Evolutionary conservation across 2,797 vertebrate genomes (phyloP).

Genomic region (Pempheris klunzingeri): DNA sequence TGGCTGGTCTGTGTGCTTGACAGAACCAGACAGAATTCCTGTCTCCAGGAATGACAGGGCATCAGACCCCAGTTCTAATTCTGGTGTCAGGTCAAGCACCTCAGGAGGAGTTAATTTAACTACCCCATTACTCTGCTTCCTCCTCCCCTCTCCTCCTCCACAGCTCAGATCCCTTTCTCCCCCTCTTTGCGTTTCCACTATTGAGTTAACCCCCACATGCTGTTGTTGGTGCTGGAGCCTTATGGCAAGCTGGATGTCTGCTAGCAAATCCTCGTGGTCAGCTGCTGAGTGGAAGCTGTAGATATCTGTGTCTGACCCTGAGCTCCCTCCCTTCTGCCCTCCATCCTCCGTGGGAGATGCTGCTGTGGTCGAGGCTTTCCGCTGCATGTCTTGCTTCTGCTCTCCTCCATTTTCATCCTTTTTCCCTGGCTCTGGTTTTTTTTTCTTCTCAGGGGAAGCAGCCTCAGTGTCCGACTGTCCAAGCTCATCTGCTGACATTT

Average conservation of each 20-base stretch:
- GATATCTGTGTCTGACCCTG: conserved; percentile 96
- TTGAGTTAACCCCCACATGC: conserved; percentile 78
- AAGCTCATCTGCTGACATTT: conserved; percentile 90
- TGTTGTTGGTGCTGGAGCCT: conserved; percentile 92
- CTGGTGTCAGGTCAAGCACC: conserved; percentile 78
- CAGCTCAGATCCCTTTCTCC: conserved; percentile 65
- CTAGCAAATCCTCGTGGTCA: conserved; percentile 96
- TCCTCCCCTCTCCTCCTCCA: conserved; percentile 71
- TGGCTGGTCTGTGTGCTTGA: conserved; percentile 59
- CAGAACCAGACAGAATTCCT: conserved; percentile 57
- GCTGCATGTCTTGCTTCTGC: conserved; percentile 77
- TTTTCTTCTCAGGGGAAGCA: conserved; percentile 36
- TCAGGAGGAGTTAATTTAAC: conserved; percentile 75
- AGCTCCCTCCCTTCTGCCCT: conserved; percentile 92
- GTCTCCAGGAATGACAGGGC: conserved; percentile 81
- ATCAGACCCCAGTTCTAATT: conserved; percentile 79
- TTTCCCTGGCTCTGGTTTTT: conserved; percentile 8
- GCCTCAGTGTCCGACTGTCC: conserved; percentile 90
- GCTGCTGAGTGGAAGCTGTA: conserved; percentile 98
- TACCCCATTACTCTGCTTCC: conserved; percentile 78
- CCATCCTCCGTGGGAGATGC: conserved; percentile 81
- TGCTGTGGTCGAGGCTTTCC: conserved; percentile 71
- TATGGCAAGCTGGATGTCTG: conserved; percentile 97
- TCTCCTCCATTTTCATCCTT: conserved; percentile 50
- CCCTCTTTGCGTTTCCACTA: conserved; percentile 68